phyloP scores from a whole-genome alignment of 2,113 vertebrate genomes.

The Caracal caracal region DNA sequence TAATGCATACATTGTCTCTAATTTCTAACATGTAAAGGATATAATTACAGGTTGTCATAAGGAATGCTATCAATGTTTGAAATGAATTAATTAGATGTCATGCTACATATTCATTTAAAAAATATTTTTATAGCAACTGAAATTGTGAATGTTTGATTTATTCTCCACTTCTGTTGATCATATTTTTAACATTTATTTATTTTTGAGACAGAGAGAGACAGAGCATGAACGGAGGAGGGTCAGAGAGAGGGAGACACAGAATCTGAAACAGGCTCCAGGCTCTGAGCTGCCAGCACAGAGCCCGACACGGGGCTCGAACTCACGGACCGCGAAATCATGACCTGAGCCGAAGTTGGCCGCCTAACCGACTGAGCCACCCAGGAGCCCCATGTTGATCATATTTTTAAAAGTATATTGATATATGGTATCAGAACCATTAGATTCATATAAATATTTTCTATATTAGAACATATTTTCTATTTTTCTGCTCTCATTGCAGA shows the following conservation, averaged over 20 bases:
- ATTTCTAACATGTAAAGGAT: constrained; percentile 43
- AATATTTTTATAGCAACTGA: constrained; percentile 52
- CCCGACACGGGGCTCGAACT: no score
- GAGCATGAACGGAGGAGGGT: no score
- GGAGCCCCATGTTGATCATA: background rate
- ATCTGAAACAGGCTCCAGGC: no score
- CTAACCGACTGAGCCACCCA: no score
- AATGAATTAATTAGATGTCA: constrained; percentile 51
- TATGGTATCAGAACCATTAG: background rate
- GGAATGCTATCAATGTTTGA: constrained; percentile 25
- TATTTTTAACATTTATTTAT: background rate
- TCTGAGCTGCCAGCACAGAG: no score
- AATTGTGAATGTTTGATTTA: constrained; percentile 54
- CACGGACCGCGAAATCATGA: no score
- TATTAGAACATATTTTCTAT: background rate
- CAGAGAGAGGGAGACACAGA: no score
- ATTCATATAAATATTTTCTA: background rate
- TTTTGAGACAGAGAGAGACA: no score
- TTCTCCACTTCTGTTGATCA: background rate
- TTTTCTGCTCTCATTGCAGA: background rate
- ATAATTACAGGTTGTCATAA: constrained; percentile 34
- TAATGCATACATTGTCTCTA: constrained; percentile 2
- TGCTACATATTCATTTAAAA: background rate
- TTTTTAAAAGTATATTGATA: background rate
- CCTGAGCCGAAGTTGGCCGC: no score